phyloP scores from a whole-genome alignment of 2,888 invertebrate species.

The Leucania comma region DNA sequence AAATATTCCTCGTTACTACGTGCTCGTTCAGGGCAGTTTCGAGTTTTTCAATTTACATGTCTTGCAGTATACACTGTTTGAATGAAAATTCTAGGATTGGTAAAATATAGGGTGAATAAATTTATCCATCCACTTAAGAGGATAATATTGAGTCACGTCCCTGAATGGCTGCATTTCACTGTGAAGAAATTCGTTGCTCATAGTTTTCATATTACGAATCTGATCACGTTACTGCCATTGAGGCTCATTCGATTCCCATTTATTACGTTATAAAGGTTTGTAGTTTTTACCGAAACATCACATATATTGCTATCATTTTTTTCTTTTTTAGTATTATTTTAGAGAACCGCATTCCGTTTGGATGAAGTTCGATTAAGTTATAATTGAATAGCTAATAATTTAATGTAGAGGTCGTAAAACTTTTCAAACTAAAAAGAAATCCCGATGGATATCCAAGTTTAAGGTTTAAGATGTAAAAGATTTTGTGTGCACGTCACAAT shows the following conservation, averaged over 20 bases:
- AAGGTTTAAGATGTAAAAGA: slow-evolving; percentile 71
- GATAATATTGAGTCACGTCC: slow-evolving; percentile 62
- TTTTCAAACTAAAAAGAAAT: slow-evolving; percentile 41
- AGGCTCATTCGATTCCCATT: slow-evolving; percentile 79
- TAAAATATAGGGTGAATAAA: slow-evolving; percentile 56
- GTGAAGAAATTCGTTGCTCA: slow-evolving; percentile 67
- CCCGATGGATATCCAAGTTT: slow-evolving; percentile 56
- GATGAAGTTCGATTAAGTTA: slow-evolving; percentile 2
- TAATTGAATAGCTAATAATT: slow-evolving; percentile 30
- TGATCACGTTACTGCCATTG: slow-evolving; percentile 78
- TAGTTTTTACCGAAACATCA: slow-evolving; percentile 67
- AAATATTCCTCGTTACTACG: slow-evolving; percentile 1
- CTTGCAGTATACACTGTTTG: background rate
- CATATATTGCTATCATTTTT: slow-evolving; percentile 23
- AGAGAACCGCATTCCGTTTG: background rate
- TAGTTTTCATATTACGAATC: slow-evolving; percentile 74
- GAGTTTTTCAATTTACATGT: slow-evolving; percentile 19
- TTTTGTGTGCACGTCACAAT: slow-evolving; percentile 85
- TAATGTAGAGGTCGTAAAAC: slow-evolving; percentile 19
- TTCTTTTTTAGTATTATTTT: background rate
- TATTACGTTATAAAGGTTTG: slow-evolving; percentile 76
- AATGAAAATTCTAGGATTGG: slow-evolving; percentile 29
- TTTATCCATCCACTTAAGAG: slow-evolving; percentile 60
- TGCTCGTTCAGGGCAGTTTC: slow-evolving; percentile 16
- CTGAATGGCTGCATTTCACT: slow-evolving; percentile 63